Evolutionary conservation across 2,888 invertebrate species (phyloP).

Genomic region (Unio pictorum): DNA sequence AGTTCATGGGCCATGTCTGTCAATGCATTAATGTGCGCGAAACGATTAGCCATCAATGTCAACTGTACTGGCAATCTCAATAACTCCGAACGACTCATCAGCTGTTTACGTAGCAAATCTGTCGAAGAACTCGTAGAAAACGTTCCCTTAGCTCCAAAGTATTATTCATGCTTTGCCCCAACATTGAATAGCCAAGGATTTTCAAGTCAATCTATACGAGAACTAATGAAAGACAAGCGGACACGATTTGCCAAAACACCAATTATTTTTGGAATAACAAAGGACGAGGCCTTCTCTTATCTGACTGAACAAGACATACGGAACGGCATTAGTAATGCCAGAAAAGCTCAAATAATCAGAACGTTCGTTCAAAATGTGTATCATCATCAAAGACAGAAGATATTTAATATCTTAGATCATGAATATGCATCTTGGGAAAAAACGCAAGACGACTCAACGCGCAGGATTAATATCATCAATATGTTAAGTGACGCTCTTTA

Average conservation of each 20-base stretch:
- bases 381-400: conserved; percentile 92
- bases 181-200: conserved; percentile 38
- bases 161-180: conserved; percentile 65
- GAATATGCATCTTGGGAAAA: conserved; percentile 93
- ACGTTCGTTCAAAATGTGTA: conserved; percentile 91
- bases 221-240: conserved; percentile 39
- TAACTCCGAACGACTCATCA: conserved; percentile 47
- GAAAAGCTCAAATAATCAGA: conserved; percentile 89
- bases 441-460: conserved; percentile 81
- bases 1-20: conserved; percentile 66
- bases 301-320: conserved; percentile 87
- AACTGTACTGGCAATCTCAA: conserved; percentile 59
- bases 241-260: conserved; percentile 54
- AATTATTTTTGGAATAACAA: conserved; percentile 65
- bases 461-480: conserved; percentile 88
- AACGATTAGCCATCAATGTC: conserved; percentile 58
- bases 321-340: conserved; percentile 92
- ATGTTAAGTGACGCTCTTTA: conserved; percentile 90
- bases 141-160: conserved; percentile 60
- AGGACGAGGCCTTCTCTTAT: conserved; percentile 84
- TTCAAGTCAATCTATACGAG: conserved; percentile 25
- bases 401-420: conserved; percentile 93
- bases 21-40: conserved; percentile 62
- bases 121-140: conserved; percentile 77
- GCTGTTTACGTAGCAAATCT: conserved; percentile 76